Evolutionary conservation across 2,797 vertebrate species (phyloP).

Genomic region (Gobionotothen gibberifrons): DNA sequence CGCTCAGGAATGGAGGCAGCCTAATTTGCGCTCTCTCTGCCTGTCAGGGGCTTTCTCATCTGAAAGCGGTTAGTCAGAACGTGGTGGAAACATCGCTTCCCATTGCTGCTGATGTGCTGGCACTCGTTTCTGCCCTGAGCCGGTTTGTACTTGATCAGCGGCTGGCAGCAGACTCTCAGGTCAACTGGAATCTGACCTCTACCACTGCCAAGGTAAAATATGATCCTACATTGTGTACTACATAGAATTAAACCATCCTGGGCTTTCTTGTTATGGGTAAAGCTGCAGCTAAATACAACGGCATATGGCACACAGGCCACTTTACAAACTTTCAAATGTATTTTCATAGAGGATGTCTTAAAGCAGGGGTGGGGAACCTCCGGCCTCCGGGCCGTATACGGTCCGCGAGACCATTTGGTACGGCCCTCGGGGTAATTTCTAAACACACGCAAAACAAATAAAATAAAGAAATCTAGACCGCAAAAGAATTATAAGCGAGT

Average conservation of each 20-base stretch:
- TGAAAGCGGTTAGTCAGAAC: conserved; percentile 57
- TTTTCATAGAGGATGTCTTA: background rate
- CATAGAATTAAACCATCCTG: background rate
- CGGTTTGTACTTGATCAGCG: conserved; percentile 15
- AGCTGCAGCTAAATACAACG: conserved; percentile 11
- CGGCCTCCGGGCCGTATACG: too few relatives aligned
- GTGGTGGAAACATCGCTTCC: conserved; percentile 45
- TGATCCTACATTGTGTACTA: conserved; percentile 23
- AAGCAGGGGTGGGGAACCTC: background rate
- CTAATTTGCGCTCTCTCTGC: conserved; percentile 20
- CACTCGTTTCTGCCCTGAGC: conserved; percentile 18
- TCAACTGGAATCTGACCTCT: conserved; percentile 47
- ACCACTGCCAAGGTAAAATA: conserved; percentile 22
- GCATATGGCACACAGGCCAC: background rate
- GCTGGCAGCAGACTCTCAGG: conserved; percentile 36
- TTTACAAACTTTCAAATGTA: background rate
- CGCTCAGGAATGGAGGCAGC: conserved; percentile 18
- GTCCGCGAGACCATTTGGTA: too few relatives aligned
- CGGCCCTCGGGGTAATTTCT: too few relatives aligned
- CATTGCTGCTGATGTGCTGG: conserved; percentile 28
- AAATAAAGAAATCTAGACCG: too few relatives aligned
- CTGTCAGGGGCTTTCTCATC: conserved; percentile 46
- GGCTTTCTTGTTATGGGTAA: conserved; percentile 6
- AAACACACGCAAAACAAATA: too few relatives aligned
- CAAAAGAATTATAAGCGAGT: too few relatives aligned